These are phyloP conservation scores for Rhagonycha lutea DNA, from an alignment of 2,888 invertebrate species.

Conservation along the genomic window DNA sequence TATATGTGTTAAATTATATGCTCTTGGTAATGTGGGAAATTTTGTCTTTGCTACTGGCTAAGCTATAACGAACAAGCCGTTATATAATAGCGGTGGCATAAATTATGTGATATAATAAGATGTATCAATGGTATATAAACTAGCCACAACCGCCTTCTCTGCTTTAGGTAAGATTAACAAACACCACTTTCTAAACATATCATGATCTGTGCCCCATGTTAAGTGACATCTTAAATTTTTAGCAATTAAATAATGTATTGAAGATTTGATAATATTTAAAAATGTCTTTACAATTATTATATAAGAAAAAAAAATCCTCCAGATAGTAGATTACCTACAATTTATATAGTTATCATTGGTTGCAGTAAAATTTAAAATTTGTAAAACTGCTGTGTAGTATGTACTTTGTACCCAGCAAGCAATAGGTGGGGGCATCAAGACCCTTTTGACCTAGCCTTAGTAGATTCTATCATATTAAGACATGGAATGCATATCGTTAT, in stretches of 20 bases:
- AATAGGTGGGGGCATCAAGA: slow-evolving; percentile 38
- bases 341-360: slow-evolving; percentile 36
- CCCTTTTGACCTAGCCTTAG: slow-evolving; percentile 52
- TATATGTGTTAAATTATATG: slow-evolving; percentile 50
- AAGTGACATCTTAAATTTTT: slow-evolving; percentile 61
- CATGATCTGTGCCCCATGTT: slow-evolving; percentile 79
- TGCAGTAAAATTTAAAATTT: slow-evolving; percentile 37
- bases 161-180: slow-evolving; percentile 64
- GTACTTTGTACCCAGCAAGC: slow-evolving; percentile 41
- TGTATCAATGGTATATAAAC: slow-evolving; percentile 45
- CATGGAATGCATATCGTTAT: slow-evolving; percentile 56
- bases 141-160: slow-evolving; percentile 61
- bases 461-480: slow-evolving; percentile 51
- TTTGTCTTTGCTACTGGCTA: slow-evolving; percentile 33
- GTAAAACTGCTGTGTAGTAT: slow-evolving; percentile 36
- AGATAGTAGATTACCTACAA: slow-evolving; percentile 37
- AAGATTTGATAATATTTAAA: slow-evolving; percentile 58
- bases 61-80: slow-evolving; percentile 7
- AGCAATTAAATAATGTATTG: slow-evolving; percentile 54
- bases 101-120: slow-evolving; percentile 53
- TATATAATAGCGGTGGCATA: slow-evolving; percentile 31
- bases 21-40: slow-evolving; percentile 47
- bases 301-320: slow-evolving; percentile 40
- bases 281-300: slow-evolving; percentile 54
- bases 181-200: slow-evolving; percentile 79